Base-by-base conservation (phyloP, 1,140 invertebrate species). In the Leptonema lineaticorne region DNA sequence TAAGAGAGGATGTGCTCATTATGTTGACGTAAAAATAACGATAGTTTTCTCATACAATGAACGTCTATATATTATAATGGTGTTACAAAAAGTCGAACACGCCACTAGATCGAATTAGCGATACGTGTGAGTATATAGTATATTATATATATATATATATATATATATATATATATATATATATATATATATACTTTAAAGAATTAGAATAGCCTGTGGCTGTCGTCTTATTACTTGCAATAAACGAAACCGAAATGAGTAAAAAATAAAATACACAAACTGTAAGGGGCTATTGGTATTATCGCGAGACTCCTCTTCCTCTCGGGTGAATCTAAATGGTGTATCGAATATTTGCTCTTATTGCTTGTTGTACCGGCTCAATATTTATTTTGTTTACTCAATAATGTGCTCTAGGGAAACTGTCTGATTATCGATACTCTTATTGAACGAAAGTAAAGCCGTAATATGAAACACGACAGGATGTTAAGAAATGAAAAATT, bases 261-360 rank as follows among this genome's bases (percentile, higher is more conserved):
- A 8, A 48, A 48, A 48, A 48, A 59, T 22, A 37, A 59, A 16
- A 0, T 20, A 59, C n/a, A 20, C 8, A 53, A 14, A 18, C 18
- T 53, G 27, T 14, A 22, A 16, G 4, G 14, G 11, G 16, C 16
- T n/a, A 22, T 27, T 53, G 18, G 57, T 22, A 33, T 16, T 33
- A 37, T 59, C 57, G 33, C 33, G 33, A 59, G n/a, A 11, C 24
- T 11, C 20, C 22, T 20, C 22, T 53, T 26, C 57, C 57, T 30
- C 28, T 18, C n/a, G 11, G 1, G 14, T 7, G 20, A 33, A 59
- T 59, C 57, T 59, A 59, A 59, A 59, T 59, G 57, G 57, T 30
- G 33, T 59, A 59, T 59, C 57, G 28, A 33, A 59, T 59, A 16
- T 59, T 59, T 33, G 57, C 30, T 59, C 33, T 30, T 53, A 24